A percentile compares a stretch with the other conserved stretches of the same genome.
Evolutionary conservation across 37 sponge, comb jelly and placozoan species (phyloP).

Genomic region (Chondrilla cf. caribensis): DNA sequence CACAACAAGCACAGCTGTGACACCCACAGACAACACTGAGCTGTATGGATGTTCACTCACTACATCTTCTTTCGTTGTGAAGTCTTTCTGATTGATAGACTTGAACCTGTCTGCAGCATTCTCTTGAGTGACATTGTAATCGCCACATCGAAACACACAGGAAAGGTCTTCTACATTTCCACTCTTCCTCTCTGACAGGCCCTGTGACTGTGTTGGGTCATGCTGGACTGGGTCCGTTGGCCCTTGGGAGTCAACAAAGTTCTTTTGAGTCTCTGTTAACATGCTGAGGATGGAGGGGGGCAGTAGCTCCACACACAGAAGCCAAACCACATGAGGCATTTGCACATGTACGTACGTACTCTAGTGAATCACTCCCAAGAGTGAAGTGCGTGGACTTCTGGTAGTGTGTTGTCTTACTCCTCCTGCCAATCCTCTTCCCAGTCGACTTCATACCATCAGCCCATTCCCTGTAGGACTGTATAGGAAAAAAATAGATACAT

Average conservation of each 20-base stretch:
- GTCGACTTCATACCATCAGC: neutral
- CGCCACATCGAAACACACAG: slow-evolving; percentile 66
- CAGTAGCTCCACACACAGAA: neutral
- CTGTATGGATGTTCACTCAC: neutral
- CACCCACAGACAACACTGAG: slow-evolving; percentile 7
- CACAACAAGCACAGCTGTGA: neutral
- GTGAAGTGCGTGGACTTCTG: slow-evolving; percentile 70
- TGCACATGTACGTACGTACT: slow-evolving; percentile 39
- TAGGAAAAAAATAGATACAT: neutral
- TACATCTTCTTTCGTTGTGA: neutral
- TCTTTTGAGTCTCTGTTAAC: neutral
- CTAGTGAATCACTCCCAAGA: slow-evolving; percentile 51
- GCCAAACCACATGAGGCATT: no score
- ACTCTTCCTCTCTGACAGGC: neutral
- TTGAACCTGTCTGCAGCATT: slow-evolving; percentile 29
- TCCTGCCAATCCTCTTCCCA: slow-evolving; percentile 32
- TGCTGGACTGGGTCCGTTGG: neutral
- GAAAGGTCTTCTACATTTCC: slow-evolving; percentile 13
- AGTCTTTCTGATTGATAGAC: slow-evolving; percentile 50
- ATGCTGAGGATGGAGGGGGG: neutral
- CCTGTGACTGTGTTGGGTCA: neutral
- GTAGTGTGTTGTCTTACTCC: slow-evolving; percentile 51
- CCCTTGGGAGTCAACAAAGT: neutral
- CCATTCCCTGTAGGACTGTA: slow-evolving; percentile 39
- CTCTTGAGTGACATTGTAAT: slow-evolving; percentile 40